Base-by-base conservation (phyloP, 2,888 invertebrate genomes). In the Hemicrepidius hirtus region DNA sequence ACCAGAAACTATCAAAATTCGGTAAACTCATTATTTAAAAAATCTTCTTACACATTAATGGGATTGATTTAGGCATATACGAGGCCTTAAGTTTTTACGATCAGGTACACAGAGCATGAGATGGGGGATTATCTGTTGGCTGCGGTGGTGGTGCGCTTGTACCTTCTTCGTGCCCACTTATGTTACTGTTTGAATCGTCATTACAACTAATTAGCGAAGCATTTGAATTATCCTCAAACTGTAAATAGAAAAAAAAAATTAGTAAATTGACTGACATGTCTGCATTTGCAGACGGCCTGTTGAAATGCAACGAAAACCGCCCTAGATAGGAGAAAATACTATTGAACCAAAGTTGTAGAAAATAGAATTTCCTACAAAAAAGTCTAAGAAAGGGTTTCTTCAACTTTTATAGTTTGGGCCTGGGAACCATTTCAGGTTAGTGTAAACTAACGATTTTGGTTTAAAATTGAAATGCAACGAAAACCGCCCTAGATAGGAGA, bases 191-290 rank as follows among this genome's bases (percentile, higher is more conserved):
- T 5, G 88, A 88, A 80, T 88, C 88, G 62, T 88, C 87, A 70
- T 85, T 86, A 76, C 85, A 84, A 71, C 83, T 84, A 9, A 32
- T 32, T 35, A 86, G 77, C 9, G 87, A 87, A 71, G 83, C 84
- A 75, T 86, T 87, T n/a, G 87, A 87, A 74, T 85, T 86, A 44
- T 87, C 87, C 76, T 87, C 87, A 75, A 83, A 87, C 87, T 87
- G n/a, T n/a, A n/a, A n/a, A n/a, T n/a, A 78, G 67, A 82, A 80
- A 74, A 53, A 50, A 77, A 66, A 71, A 35, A 75, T 57, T 55
- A 50, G 20, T 50, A 50, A n/a, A n/a, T n/a, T n/a, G n/a, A n/a
- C n/a, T n/a, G n/a, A n/a, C n/a, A n/a, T n/a, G n/a, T n/a, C n/a
- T n/a, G n/a, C n/a, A n/a, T n/a, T n/a, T n/a, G n/a, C n/a, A n/a